Evolutionary conservation across 2,888 invertebrate genomes (phyloP), one percentile per base, ranked within the genome.

Genomic region (Ceramica pisi): DNA sequence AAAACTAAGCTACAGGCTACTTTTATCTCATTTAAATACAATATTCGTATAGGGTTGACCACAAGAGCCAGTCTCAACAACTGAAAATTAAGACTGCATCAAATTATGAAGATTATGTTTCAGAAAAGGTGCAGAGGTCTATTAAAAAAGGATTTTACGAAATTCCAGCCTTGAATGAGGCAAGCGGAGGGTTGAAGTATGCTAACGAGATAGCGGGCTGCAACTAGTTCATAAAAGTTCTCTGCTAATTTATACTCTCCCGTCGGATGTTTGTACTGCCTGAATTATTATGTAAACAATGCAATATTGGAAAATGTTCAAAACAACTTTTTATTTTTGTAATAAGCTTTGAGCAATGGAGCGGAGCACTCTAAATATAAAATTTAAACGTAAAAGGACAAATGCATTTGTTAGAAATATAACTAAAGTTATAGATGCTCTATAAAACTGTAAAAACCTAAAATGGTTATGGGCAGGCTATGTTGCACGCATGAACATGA

Each of bases 201-300:
- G 77, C 60, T 23, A 74, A 77, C 77, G 66, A 71, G 76, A n/a
- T 51, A 38, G 46, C 57, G 68, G 21, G 26, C 23, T 48, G 59
- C 76, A 38, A 56, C 56, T 48, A 59, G 19, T 62, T 59, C 41
- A 60, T 76, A 57, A 70, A 69, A 77, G 78, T 78, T 71, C n/a
- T 61, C 61, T 23, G 26, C 50, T 77, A 70, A 75, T 77, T 76
- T 77, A 71, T 62, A 46, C 38, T 62, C 56, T n/a, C 35, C 50
- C 23, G 23, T 16, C 48, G 53, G 19, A 60, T 41, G 51, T 41
- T 41, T 55, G 8, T n/a, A 41, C 38, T 53, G 19, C 2, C 59
- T 6, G n/a, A 60, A 48, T 16, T 68, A 57, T n/a, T 57, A 56
- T 26, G 3, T 9, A 41, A 23, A 50, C 50, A 50, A 50, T 76